phyloP scores from a whole-genome alignment of 2,797 vertebrate genomes.

The Sebastiscus tertius region DNA sequence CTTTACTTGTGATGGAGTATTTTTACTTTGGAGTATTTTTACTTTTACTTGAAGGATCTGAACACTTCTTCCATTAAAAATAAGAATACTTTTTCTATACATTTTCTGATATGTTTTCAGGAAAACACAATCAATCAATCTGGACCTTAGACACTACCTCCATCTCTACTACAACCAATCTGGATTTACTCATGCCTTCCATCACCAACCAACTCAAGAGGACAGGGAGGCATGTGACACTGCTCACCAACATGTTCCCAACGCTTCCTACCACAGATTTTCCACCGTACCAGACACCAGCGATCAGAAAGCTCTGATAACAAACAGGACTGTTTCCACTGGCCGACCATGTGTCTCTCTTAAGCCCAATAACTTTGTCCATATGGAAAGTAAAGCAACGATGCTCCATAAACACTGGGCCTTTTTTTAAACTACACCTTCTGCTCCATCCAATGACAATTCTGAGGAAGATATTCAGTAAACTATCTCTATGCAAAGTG shows the following conservation, averaged over 20 bases:
- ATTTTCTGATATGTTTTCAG: neutral
- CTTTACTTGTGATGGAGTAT: neutral
- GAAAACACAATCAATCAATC: neutral
- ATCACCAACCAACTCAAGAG: constrained; percentile 4
- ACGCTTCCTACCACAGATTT: constrained; percentile 26
- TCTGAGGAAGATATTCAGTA: neutral
- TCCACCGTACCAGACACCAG: constrained; percentile 37
- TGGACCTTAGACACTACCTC: neutral
- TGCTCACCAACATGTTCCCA: constrained; percentile 51
- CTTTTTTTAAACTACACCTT: neutral
- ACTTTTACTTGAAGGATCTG: neutral
- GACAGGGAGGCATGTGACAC: constrained; percentile 62
- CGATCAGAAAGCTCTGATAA: constrained; percentile 52
- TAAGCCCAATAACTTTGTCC: neutral
- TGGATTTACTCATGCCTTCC: constrained; percentile 32
- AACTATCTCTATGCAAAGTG: neutral
- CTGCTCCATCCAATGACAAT: neutral
- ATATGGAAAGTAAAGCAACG: neutral
- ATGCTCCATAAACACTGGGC: neutral
- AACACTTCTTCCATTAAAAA: neutral
- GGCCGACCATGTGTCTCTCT: neutral
- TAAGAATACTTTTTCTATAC: neutral
- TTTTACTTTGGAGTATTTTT: neutral
- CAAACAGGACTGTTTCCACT: constrained; percentile 40
- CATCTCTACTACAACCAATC: neutral